These are phyloP conservation scores for Hydriomena furcata DNA, from an alignment of 2,888 invertebrate genomes.

Conservation along the genomic window DNA sequence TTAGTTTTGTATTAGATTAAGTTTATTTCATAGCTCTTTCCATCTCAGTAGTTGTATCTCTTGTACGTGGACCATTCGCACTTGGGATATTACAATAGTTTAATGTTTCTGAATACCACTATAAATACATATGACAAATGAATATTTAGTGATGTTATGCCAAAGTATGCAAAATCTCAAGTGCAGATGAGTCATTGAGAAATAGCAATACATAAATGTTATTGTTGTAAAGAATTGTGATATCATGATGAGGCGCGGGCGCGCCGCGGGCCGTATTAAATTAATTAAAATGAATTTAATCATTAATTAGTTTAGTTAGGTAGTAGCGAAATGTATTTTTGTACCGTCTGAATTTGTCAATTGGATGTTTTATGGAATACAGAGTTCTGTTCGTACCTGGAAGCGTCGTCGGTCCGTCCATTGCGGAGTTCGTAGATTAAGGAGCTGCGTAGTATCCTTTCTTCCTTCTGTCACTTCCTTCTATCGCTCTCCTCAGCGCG, in stretches of 20 bases:
- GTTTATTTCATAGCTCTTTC: constrained; percentile 36
- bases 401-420: constrained; percentile 72
- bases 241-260: constrained; percentile 56
- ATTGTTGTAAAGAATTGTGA: constrained; percentile 71
- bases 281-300: constrained; percentile 50
- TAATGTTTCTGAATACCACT: too few species aligned
- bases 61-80: constrained; percentile 7
- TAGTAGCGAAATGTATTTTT: constrained; percentile 78
- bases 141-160: too few species aligned
- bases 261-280: constrained; percentile 48
- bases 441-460: constrained; percentile 59
- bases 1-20: constrained; percentile 56
- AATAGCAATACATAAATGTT: constrained; percentile 39
- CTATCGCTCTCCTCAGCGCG: constrained; percentile 20
- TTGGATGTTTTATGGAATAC: constrained; percentile 51
- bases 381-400: constrained; percentile 71
- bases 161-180: background rate
- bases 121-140: too few species aligned
- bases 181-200: constrained; percentile 10
- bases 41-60: constrained; percentile 23
- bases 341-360: constrained; percentile 69
- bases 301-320: constrained; percentile 69
- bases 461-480: constrained; percentile 25
- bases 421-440: constrained; percentile 69
- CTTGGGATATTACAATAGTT: too few species aligned